Percentiles rank a stretch among this genome's conserved stretches.
Conservation (phyloP, 2,113 vertebrate genomes). For the Hippopotamus amphibius region DNA sequence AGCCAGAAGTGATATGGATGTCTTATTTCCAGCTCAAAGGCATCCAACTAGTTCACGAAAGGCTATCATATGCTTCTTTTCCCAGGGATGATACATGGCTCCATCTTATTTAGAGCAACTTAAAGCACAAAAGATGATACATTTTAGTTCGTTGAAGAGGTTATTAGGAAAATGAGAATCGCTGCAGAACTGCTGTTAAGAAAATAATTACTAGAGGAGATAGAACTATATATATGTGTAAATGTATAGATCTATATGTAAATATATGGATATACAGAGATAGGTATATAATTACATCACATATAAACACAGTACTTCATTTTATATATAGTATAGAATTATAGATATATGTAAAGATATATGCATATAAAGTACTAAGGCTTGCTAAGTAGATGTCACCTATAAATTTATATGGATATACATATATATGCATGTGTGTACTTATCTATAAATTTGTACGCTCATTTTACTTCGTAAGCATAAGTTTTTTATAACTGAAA, state of each 20-base stretch:
- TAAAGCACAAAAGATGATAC: not conserved
- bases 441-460: not conserved
- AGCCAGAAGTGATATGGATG: not conserved
- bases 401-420: not conserved
- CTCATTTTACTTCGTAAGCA: conserved; percentile 44
- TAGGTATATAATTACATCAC: not conserved
- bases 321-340: not conserved
- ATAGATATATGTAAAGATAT: not conserved
- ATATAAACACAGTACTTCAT: not conserved
- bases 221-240: not conserved
- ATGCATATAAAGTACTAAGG: not conserved
- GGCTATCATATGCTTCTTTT: not conserved
- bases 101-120: not conserved
- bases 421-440: not conserved
- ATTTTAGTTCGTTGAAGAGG: not conserved
- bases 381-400: not conserved
- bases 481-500: conserved; percentile 66
- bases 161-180: not conserved
- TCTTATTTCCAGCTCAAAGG: not conserved
- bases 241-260: not conserved
- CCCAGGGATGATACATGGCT: not conserved
- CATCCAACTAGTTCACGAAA: not conserved
- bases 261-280: not conserved
- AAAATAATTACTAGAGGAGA: not conserved
- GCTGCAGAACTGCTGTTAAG: not conserved